A percentile compares a stretch with the other conserved stretches of the same genome.
phyloP scores from a whole-genome alignment of 2,113 vertebrate species.

The Alosa alosa region DNA sequence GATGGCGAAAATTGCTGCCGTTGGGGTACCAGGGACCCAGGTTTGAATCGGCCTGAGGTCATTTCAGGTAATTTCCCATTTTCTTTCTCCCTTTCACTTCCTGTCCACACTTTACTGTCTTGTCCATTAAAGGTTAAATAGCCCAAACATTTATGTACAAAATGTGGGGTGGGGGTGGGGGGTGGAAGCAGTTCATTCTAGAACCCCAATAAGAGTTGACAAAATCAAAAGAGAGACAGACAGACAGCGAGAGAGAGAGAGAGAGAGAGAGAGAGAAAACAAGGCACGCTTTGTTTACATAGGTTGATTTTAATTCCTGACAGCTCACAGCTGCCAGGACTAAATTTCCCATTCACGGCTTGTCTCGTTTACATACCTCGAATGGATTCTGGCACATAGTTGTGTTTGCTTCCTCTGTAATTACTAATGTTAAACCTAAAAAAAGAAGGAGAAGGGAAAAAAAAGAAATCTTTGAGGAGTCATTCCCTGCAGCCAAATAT shows the following conservation, averaged over 20 bases:
- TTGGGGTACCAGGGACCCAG: no score
- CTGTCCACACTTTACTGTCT: no score
- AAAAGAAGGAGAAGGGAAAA: not conserved
- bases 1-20: no score
- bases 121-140: no score
- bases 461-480: not conserved
- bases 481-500: not conserved
- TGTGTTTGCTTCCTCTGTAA: not conserved
- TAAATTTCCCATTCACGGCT: constrained; percentile 9
- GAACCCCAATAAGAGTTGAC: not conserved
- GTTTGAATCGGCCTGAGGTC: no score
- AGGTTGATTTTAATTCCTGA: constrained; percentile 5
- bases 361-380: constrained; percentile 3
- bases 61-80: no score
- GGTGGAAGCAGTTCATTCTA: not conserved
- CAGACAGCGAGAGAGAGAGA: not conserved
- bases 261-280: not conserved
- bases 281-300: constrained; percentile 7
- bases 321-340: constrained; percentile 5
- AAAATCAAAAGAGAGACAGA: not conserved
- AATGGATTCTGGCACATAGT: not conserved
- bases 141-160: no score
- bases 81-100: no score
- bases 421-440: constrained; percentile 4
- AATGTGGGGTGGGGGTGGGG: not conserved